Conservation (phyloP, 2,797 vertebrate species). For the Crenuchus spilurus region DNA sequence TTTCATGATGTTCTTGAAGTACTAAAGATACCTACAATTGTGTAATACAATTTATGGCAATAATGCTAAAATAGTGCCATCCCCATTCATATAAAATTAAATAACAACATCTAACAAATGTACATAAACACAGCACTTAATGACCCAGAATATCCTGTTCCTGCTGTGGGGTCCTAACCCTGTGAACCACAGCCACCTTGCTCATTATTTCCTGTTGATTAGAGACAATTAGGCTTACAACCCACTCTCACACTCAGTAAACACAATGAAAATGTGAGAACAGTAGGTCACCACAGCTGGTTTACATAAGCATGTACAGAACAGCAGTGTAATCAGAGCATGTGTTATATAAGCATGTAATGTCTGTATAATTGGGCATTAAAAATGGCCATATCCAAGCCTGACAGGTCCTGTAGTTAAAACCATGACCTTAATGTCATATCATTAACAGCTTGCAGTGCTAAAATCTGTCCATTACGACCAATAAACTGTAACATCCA, state of each 20-base stretch:
- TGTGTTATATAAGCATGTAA: constrained; percentile 21
- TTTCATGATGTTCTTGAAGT: no score
- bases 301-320: not conserved
- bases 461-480: constrained; percentile 42
- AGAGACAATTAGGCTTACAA: not conserved
- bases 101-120: not conserved
- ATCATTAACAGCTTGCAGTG: constrained; percentile 15
- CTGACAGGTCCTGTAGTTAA: constrained; percentile 15
- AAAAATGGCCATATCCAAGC: constrained; percentile 18
- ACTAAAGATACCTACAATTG: no score
- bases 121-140: not conserved
- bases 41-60: no score
- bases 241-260: not conserved
- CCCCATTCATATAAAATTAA: no score
- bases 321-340: not conserved
- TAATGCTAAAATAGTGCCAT: no score
- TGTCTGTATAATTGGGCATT: constrained; percentile 18
- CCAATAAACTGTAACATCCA: constrained; percentile 18
- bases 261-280: not conserved
- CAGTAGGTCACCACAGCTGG: not conserved
- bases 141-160: not conserved
- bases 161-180: not conserved
- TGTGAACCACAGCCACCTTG: not conserved
- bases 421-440: constrained; percentile 6
- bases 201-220: not conserved